Base-by-base conservation (phyloP, 2,113 vertebrate species). In the Anhinga anhinga region DNA sequence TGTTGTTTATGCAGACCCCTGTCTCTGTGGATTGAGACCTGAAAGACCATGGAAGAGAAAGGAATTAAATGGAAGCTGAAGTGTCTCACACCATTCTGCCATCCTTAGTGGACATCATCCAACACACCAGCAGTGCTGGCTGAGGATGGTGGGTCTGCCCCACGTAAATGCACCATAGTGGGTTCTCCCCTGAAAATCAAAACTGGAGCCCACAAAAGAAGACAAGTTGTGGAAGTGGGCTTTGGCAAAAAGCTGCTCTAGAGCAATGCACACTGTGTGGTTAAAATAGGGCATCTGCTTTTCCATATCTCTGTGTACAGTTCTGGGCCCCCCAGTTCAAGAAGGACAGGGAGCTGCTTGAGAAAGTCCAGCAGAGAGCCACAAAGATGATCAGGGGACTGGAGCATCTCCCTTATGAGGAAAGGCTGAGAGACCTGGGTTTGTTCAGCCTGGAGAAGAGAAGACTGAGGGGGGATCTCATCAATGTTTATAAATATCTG, bases 61-160 rank as follows among this genome's bases (percentile, higher is more conserved):
- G 8, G 22, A 52, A 44, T 52, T 36, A 52, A 67, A 89, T 20
- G n/a, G 29, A 50, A 78, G 21, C 7, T 50, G 40, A 69, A 55
- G 22, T 19, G 17, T 81, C 15, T 86, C 49, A 61, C 16, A 56
- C 23, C 40, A 14, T 40, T 14, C 45, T 56, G 12, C 11, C 18
- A 7, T 50, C 29, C 21, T 27, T 29, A 40, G 11, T 7, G 23
- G 69, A 23, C 36, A 47, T 20, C 19, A 18, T 5, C 13, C 3
- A 2, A 25, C 27, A 13, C 0, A 6, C 2, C 13, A n/a, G 45
- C 50, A 56, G 49, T 7, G 2, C n/a, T 79, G 63, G 18, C 45
- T 82, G 29, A 18, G 25, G 26, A n/a, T 36, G 61, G 9, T 40
- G 45, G 16, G 67, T 7, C 40, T 12, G 3, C 26, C 13, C 29